Evolutionary conservation across 1,140 invertebrate genomes (phyloP).

Genomic region (Bombus affinis): DNA sequence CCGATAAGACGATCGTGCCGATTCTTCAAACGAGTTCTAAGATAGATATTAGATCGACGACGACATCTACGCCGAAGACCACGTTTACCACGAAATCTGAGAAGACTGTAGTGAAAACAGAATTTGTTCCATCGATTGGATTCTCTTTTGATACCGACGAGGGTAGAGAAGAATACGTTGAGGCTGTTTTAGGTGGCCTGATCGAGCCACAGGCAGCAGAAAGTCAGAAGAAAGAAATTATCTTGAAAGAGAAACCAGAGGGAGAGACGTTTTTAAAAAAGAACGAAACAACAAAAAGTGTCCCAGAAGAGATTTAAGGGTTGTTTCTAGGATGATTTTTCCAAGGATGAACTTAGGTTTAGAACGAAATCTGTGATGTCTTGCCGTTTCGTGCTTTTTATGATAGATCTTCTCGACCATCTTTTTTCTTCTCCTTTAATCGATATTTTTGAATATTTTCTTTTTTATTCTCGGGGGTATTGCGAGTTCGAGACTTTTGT

Average conservation of each 20-base stretch:
- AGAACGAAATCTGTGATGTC: conserved; percentile 43
- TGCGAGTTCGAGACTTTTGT: not conserved
- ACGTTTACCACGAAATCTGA: conserved; percentile 14
- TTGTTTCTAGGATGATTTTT: too few species aligned
- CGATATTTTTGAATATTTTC: not conserved
- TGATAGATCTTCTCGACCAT: not conserved
- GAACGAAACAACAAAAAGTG: conserved; percentile 33
- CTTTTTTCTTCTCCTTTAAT: not conserved
- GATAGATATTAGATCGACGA: not conserved
- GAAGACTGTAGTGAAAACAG: conserved; percentile 72
- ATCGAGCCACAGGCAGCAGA: conserved; percentile 53
- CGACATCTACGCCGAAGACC: not conserved
- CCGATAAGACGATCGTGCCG: not conserved
- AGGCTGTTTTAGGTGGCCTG: conserved; percentile 75
- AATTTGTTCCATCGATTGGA: conserved; percentile 76
- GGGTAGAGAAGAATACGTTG: conserved; percentile 73
- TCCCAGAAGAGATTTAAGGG: not conserved
- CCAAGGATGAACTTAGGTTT: conserved; percentile 7
- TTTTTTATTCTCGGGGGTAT: not conserved
- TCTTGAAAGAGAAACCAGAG: not conserved
- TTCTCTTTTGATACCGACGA: conserved; percentile 75
- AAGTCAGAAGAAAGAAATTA: not conserved
- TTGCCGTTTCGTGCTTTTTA: conserved; percentile 7
- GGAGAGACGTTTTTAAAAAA: not conserved
- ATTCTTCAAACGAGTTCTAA: not conserved